Conservation (phyloP, 2,888 invertebrate species). For the Pyrrhia umbra region DNA sequence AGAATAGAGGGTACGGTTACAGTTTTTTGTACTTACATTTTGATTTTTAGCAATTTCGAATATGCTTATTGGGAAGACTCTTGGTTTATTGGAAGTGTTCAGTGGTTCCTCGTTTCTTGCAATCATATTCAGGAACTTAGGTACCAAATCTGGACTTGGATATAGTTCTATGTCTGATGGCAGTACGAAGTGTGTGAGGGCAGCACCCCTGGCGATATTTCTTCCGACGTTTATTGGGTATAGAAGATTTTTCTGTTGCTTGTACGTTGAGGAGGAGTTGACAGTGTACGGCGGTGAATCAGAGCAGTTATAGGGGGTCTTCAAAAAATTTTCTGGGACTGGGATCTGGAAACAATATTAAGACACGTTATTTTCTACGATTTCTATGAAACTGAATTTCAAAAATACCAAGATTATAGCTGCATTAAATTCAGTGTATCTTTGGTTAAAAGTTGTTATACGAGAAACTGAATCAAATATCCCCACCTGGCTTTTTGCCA, state of each 20-base stretch:
- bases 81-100: slow-evolving; percentile 85
- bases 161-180: slow-evolving; percentile 97
- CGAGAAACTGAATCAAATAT: slow-evolving; percentile 39
- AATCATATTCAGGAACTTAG: slow-evolving; percentile 96
- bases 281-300: slow-evolving; percentile 92
- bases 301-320: slow-evolving; percentile 93
- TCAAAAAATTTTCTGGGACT: slow-evolving; percentile 91
- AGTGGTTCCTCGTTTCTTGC: slow-evolving; percentile 93
- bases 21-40: slow-evolving; percentile 71
- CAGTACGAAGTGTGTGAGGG: slow-evolving; percentile 95
- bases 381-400: background rate
- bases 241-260: slow-evolving; percentile 94
- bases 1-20: background rate
- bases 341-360: slow-evolving; percentile 91
- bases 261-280: slow-evolving; percentile 92
- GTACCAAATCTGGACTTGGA: slow-evolving; percentile 95
- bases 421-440: background rate
- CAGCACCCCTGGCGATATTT: slow-evolving; percentile 96
- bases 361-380: background rate
- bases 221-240: slow-evolving; percentile 98
- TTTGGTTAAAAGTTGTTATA: slow-evolving; percentile 36
- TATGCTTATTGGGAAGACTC: slow-evolving; percentile 96
- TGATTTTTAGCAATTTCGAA: slow-evolving; percentile 94
- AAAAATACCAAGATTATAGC: background rate
- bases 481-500: slow-evolving; percentile 55